Evolutionary conservation across 1,140 invertebrate genomes (phyloP), one percentile per base, ranked within the genome.

Genomic region (Anoplolepis gracilipes): DNA sequence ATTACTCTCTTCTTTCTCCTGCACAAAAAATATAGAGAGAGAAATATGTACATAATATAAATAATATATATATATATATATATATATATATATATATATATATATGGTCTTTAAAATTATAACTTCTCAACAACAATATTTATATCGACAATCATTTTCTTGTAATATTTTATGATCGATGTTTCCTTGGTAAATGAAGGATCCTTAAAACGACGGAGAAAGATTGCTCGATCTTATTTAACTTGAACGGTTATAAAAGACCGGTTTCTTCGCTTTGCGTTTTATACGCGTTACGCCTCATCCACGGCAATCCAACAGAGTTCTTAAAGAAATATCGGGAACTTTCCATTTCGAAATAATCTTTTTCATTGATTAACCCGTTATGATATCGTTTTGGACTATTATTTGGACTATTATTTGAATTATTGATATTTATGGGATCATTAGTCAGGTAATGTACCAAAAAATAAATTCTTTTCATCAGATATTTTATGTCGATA

Each of bases 181-280:
- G 30, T 69, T 39, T 64, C 25, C 25, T 64, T 55, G 62, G 13
- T 67, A 78, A 78, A 28, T 67, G 42, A 36, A 79, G 62, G 46
- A 79, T 67, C 62, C 46, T 67, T 67, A 67, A 67, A 69, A 55
- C 42, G 62, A 79, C 76, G 16, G 30, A 39, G 42, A 79, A 67
- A 19, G 46, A 79, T 79, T 36, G 42, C 65, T 79, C 42, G 76
- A 67, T 67, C 62, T 79, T 79, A 67, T 67, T 79, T 67, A 67
- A 79, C 28, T 67, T 67, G 62, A 42, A 19, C 77, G 62, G 64
- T 79, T 64, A 53, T 67, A 46, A 79, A 53, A 67, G 46, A 79
- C 61, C 76, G 76, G 61, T 79, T 79, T 57, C 77, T 55, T 67
- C 62, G 46, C 13, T 13, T 69, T 79, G 19, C 46, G 53, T 16